Base-by-base conservation (phyloP, 2,888 invertebrate genomes). In the Agrochola lychnidis region DNA sequence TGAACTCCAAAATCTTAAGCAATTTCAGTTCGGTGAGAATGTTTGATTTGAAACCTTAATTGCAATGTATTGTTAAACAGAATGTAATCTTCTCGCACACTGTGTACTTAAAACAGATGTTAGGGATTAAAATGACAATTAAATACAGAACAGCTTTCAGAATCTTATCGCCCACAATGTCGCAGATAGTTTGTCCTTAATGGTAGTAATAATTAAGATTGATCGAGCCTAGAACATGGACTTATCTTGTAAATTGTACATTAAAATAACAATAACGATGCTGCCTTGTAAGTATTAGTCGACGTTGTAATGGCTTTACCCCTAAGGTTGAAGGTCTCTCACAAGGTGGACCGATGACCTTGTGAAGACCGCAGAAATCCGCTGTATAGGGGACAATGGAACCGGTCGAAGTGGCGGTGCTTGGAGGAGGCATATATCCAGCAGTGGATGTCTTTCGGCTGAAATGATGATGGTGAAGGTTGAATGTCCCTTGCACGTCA, bases 191-290 rank as follows among this genome's bases (percentile, higher is more conserved):
- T 79, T 53, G 16, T 51, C 7, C 56, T 57, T 84, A 84, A 75
- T 74, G 69, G 80, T 30, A 36, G 74, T 71, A 45, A 57, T 83
- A 69, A 69, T 69, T 69, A 57, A 83, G 74, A 82, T 79, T 64
- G 56, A 74, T 83, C 10, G 30, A 9, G 48, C 16, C 22, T 0
- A 7, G 12, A 56, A 14, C n/a, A 2, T 42, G n/a, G 12, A 56
- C 30, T 48, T 61, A 70, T 67, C 70, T 70, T 51, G 70, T 76
- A 48, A 45, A 25, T 2, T 68, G 64, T 51, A 30, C 45, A 71
- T 59, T 76, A n/a, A 42, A 62, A 48, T 45, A 57, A 69, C 16
- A 61, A 57, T 69, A 53, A 48, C 9, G 7, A n/a, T 14, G 9
- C 22, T 19, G 16, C 42, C 16, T 36, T 62, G 16, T 48, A 40